Evolutionary conservation across 2,888 invertebrate species (phyloP).

Genomic region (Octonoba sinensis): DNA sequence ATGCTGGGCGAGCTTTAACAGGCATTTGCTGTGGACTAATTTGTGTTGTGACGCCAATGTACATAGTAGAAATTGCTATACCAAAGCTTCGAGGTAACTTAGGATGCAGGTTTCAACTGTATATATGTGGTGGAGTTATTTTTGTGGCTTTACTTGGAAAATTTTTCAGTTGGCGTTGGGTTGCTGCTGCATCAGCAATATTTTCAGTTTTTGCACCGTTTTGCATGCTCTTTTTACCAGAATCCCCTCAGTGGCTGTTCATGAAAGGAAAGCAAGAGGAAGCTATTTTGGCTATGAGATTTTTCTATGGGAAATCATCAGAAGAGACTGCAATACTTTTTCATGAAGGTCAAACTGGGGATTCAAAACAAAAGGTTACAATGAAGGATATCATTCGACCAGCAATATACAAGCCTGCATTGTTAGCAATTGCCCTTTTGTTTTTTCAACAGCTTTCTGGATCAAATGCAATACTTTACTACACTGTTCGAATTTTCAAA

Average conservation of each 20-base stretch:
- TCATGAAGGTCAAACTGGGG: slow-evolving; percentile 19
- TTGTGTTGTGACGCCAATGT: slow-evolving; percentile 65
- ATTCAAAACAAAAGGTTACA: slow-evolving; percentile 5
- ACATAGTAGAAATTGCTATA: slow-evolving; percentile 65
- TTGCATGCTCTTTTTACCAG: slow-evolving; percentile 59
- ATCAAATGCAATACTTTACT: slow-evolving; percentile 73
- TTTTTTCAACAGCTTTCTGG: slow-evolving; percentile 72
- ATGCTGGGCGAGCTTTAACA: slow-evolving; percentile 61
- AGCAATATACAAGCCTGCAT: slow-evolving; percentile 70
- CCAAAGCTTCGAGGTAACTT: slow-evolving; percentile 61
- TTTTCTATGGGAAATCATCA: slow-evolving; percentile 31
- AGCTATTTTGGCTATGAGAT: slow-evolving; percentile 51
- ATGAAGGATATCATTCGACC: slow-evolving; percentile 39
- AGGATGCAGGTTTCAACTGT: slow-evolving; percentile 65
- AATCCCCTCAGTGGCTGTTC: slow-evolving; percentile 66
- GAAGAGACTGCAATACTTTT: slow-evolving; percentile 28
- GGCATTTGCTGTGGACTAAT: slow-evolving; percentile 64
- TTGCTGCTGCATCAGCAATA: slow-evolving; percentile 45
- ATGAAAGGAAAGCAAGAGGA: slow-evolving; percentile 33
- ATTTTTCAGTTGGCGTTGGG: slow-evolving; percentile 55
- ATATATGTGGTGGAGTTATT: slow-evolving; percentile 62
- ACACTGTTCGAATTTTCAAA: slow-evolving; percentile 71
- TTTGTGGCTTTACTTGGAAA: slow-evolving; percentile 48
- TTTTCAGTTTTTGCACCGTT: slow-evolving; percentile 34
- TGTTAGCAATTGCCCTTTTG: slow-evolving; percentile 70